Evolutionary conservation across 2,113 vertebrate genomes (phyloP).

Genomic region (Cyprichromis sp.): DNA sequence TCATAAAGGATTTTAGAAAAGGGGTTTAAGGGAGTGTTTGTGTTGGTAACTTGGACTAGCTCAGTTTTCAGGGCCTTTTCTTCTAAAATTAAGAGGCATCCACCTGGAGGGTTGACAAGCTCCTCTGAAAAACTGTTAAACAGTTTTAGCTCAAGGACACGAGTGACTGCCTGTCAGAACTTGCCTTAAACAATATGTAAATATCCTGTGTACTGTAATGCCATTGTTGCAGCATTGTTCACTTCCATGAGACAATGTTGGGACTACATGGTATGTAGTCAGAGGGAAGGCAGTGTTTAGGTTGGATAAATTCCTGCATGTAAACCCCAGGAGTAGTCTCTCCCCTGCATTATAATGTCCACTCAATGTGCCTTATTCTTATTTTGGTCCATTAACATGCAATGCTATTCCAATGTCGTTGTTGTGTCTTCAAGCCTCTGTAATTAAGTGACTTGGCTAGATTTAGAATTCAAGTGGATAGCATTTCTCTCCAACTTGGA

Average conservation of each 20-base stretch:
- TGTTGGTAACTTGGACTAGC: slow-evolving; percentile 50
- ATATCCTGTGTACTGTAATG: not conserved
- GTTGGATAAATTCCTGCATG: slow-evolving; percentile 4
- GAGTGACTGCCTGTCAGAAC: not conserved
- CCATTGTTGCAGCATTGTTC: not conserved
- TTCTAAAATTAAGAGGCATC: slow-evolving; percentile 43
- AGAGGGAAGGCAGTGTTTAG: not conserved
- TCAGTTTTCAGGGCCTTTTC: slow-evolving; percentile 40
- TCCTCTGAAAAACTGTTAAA: slow-evolving; percentile 23
- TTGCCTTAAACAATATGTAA: not conserved
- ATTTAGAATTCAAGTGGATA: slow-evolving; percentile 43
- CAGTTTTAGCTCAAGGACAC: not conserved
- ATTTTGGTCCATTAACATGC: slow-evolving; percentile 4
- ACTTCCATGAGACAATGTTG: not conserved
- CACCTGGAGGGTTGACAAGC: slow-evolving; percentile 42
- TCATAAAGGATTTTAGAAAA: slow-evolving; percentile 55
- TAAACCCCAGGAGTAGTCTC: not conserved
- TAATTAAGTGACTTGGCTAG: slow-evolving; percentile 46
- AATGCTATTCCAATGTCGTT: not conserved
- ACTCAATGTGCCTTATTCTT: not conserved
- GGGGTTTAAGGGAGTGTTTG: slow-evolving; percentile 47
- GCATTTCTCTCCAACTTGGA: slow-evolving; percentile 47
- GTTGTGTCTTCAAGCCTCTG: slow-evolving; percentile 22
- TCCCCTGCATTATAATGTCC: not conserved
- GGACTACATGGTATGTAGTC: not conserved